Base-by-base conservation (phyloP, 37 sponge, comb jelly and placozoan species). In the Agelas oroides region DNA sequence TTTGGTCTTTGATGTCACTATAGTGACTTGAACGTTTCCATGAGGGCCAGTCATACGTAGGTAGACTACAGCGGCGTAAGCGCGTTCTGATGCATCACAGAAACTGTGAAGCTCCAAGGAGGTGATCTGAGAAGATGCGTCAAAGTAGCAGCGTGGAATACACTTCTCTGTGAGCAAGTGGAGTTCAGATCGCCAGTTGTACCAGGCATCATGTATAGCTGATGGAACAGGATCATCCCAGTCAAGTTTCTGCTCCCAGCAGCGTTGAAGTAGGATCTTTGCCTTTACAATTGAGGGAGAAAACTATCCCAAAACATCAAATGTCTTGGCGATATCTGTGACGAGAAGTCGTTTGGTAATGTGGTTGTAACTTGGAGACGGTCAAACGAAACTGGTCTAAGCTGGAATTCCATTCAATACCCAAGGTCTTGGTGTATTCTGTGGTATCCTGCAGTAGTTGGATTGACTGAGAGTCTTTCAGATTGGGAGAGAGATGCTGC, bases 311-410 rank as follows among this genome's bases (percentile, higher is more conserved):
- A 85, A 64, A 21, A 71, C 55, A 33, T 86, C 73, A 59, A 78
- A 86, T 0, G 71, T 71, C 31, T 54, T 75, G n/a, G 86, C 74
- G 40, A 85, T 52, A 53, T 85, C 77, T 18, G 85, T 67, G 8
- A 53, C 55, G 20, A 75, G 59, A 8, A 17, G 8, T 16, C 77
- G 59, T 65, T 85, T 85, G 46, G 85, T 85, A 15, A 76, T 12
- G 37, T 28, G 32, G 31, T n/a, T n/a, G n/a, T n/a, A n/a, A n/a
- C n/a, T n/a, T n/a, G n/a, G n/a, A n/a, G n/a, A n/a, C n/a, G n/a
- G n/a, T n/a, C n/a, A n/a, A n/a, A n/a, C n/a, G n/a, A n/a, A n/a
- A n/a, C n/a, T n/a, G n/a, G n/a, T n/a, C n/a, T n/a, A n/a, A n/a
- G n/a, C n/a, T n/a, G n/a, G n/a, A n/a, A n/a, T n/a, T n/a, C n/a